phyloP scores from a whole-genome alignment of 64 coral and sea anemone species.

The Montipora capricornis region DNA sequence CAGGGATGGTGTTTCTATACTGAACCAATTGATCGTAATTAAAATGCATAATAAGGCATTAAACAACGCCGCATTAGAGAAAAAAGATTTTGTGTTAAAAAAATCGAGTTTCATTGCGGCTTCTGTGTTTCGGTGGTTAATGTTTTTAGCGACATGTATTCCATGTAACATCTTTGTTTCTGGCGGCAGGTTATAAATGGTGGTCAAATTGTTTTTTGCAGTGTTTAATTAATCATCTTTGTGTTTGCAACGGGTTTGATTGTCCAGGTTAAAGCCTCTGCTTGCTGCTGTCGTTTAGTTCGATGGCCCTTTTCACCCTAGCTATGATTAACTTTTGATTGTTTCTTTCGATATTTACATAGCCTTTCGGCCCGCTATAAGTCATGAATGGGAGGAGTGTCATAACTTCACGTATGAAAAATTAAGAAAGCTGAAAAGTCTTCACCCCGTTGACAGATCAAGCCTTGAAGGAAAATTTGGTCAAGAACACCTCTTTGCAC shows the following conservation, averaged over 20 bases:
- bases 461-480: not conserved
- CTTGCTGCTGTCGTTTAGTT: not conserved
- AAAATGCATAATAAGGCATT: no score
- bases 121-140: not conserved
- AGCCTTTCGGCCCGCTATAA: constrained; percentile 6
- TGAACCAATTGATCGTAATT: no score
- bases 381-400: not conserved
- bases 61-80: no score
- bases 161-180: not conserved
- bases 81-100: no score
- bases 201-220: not conserved
- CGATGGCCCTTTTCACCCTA: not conserved
- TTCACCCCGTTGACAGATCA: not conserved
- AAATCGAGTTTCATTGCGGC: not conserved
- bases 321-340: constrained; percentile 14
- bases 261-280: not conserved
- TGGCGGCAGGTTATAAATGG: not conserved
- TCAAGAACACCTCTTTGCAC: not conserved
- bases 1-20: not conserved
- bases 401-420: constrained; percentile 37
- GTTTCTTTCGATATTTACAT: constrained; percentile 16
- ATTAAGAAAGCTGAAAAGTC: not conserved
- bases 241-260: not conserved
- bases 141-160: not conserved
- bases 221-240: not conserved